These are phyloP conservation scores for Zygogramma bicolorata DNA, from an alignment of 2,888 invertebrate genomes.

Conservation along the genomic window DNA sequence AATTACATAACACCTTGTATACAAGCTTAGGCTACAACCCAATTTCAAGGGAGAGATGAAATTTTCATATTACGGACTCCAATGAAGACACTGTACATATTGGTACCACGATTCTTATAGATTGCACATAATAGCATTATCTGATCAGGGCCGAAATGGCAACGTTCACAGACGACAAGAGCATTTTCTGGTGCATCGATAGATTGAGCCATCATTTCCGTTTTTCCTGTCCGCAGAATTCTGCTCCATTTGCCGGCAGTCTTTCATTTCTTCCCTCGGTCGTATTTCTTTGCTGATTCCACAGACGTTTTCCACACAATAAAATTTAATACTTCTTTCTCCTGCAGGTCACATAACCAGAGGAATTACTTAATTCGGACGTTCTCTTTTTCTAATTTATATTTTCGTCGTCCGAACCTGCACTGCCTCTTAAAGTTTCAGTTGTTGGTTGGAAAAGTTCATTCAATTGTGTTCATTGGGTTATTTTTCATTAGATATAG, in stretches of 20 bases:
- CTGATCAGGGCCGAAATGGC: not conserved
- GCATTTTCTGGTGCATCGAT: constrained; percentile 47
- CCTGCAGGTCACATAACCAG: constrained; percentile 49
- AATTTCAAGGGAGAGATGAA: too few relatives aligned
- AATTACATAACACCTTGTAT: too few relatives aligned
- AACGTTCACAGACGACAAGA: constrained; percentile 16
- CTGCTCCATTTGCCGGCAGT: constrained; percentile 52
- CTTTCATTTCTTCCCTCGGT: constrained; percentile 43
- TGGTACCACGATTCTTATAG: too few relatives aligned
- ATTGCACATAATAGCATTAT: not conserved
- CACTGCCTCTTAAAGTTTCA: constrained; percentile 11
- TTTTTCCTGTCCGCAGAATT: constrained; percentile 45
- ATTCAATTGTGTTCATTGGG: not conserved
- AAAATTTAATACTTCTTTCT: constrained; percentile 53
- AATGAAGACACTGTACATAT: too few relatives aligned
- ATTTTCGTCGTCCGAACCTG: constrained; percentile 17
- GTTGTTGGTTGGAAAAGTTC: constrained; percentile 1
- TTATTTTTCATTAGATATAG: not conserved
- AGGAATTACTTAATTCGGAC: constrained; percentile 50
- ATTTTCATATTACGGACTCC: too few relatives aligned
- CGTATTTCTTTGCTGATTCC: constrained; percentile 49
- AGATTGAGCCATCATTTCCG: constrained; percentile 50
- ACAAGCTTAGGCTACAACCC: too few relatives aligned
- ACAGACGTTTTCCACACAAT: constrained; percentile 56
- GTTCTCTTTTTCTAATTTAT: constrained; percentile 26